Base-by-base conservation (phyloP, 2,797 vertebrate species). In the Decapterus maruadsi region DNA sequence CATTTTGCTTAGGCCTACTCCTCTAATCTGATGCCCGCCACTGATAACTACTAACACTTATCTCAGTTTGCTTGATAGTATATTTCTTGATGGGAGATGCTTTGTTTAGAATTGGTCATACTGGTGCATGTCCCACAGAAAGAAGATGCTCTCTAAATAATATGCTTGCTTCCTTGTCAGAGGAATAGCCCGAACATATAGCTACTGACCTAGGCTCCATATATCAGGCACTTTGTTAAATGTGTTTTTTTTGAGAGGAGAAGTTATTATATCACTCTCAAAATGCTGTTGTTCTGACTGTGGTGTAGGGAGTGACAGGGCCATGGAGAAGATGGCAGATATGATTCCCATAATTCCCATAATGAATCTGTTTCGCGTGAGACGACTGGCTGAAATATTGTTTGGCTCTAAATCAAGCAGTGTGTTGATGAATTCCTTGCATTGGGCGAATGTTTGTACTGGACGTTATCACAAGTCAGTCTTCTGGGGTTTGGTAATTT, bases 391-490 rank as follows among this genome's bases (percentile, higher is more conserved):
- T n/a, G n/a, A 62, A 79, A 66, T 26, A n/a, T 55, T 56, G n/a
- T 69, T 74, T 36, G 19, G 55, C 69, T 77, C 75, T 85, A 79
- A 77, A 53, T 69, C 64, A 53, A 79, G 2, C 43, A 78, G 66
- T 77, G 72, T 45, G 17, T 17, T 72, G 72, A 81, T 77, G 50
- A 79, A 84, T 57, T 67, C 63, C 75, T 43, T 20, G 53, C 62
- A 68, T 26, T 63, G 50, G 56, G 29, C 3, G 16, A 73, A 63
- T 87, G 63, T 90, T 87, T 85, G 57, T 68, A 10, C 63, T 83
- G 68, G 68, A 77, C 69, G 50, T 80, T 64, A 74, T 84, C 45
- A 75, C 56, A 54, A 77, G 68, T 70, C 56, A 40, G 48, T 67
- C 38, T 54, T 68, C 53, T n/a, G 80, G 31, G n/a, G 51, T 78